Evolutionary conservation across 2,888 invertebrate species (phyloP).

Genomic region (Drosophila macrospina): DNA sequence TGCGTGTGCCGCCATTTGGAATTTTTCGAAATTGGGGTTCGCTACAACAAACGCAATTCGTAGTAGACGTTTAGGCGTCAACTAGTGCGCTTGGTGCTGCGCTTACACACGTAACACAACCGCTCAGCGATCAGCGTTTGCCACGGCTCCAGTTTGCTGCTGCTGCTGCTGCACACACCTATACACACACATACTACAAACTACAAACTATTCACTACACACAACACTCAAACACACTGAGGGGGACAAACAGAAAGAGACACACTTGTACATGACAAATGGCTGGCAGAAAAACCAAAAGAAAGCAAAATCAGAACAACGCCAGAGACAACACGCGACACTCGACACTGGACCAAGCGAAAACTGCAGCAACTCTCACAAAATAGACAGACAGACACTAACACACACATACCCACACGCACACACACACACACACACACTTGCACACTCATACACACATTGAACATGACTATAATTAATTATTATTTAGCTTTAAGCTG

Average conservation of each 20-base stretch:
- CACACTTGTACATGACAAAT: conserved; percentile 47
- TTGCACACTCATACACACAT: neutral
- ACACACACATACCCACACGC: neutral
- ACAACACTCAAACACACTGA: conserved; percentile 6
- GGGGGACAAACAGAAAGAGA: conserved; percentile 22
- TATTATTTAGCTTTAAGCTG: conserved; percentile 37
- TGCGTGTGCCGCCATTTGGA: conserved; percentile 83
- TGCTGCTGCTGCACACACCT: conserved; percentile 31
- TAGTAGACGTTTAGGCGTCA: conserved; percentile 86
- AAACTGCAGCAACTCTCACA: conserved; percentile 42
- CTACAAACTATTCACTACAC: neutral
- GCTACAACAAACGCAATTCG: conserved; percentile 86
- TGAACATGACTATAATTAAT: conserved; percentile 36
- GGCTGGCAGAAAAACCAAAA: conserved; percentile 50
- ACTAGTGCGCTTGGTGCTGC: conserved; percentile 86
- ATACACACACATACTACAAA: conserved; percentile 11
- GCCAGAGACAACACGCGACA: conserved; percentile 10
- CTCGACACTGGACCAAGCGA: conserved; percentile 62
- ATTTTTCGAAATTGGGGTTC: conserved; percentile 85
- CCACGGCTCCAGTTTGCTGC: conserved; percentile 45
- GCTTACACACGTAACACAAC: conserved; percentile 82
- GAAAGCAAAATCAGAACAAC: conserved; percentile 67
- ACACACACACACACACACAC: neutral
- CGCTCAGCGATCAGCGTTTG: conserved; percentile 54
- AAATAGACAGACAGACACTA: conserved; percentile 12